Percentiles rank a stretch among this genome's conserved stretches.
These are phyloP conservation scores for Scrobipalpa atriplicella DNA, from an alignment of 2,888 invertebrate species.

Conservation along the genomic window DNA sequence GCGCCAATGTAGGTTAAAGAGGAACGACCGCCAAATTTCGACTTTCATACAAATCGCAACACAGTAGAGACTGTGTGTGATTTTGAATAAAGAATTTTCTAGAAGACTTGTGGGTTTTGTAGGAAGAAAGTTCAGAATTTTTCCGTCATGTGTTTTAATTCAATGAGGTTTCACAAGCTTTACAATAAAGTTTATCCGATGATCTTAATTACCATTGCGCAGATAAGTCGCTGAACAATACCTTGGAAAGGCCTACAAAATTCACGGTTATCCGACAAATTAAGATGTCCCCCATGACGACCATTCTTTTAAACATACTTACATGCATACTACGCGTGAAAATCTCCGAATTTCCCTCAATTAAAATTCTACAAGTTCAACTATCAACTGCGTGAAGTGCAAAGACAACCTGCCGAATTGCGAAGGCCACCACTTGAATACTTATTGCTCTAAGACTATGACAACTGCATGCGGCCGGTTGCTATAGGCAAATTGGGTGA, in stretches of 20 bases:
- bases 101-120: not conserved
- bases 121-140: not conserved
- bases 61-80: not conserved
- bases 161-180: not conserved
- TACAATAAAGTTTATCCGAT: not conserved
- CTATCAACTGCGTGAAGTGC: conserved; percentile 4
- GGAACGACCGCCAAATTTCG: conserved; percentile 19
- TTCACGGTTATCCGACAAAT: not conserved
- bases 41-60: conserved; percentile 23
- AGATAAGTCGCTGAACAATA: not conserved
- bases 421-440: not conserved
- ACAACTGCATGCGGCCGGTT: conserved; percentile 51
- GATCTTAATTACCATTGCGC: not conserved
- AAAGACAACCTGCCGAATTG: conserved; percentile 17
- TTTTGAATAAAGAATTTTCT: not conserved
- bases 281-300: not conserved
- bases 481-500: conserved; percentile 73
- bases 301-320: not conserved
- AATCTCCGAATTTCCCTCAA: conserved; percentile 19
- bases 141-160: not conserved
- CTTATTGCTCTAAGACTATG: conserved; percentile 36
- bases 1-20: conserved; percentile 18
- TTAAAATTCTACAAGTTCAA: conserved; percentile 18
- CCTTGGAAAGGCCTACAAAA: not conserved
- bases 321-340: not conserved